Percentiles rank a stretch among this genome's conserved stretches.
These are phyloP conservation scores for Diaphora mendica DNA, from an alignment of 2,888 invertebrate genomes.

Conservation along the genomic window DNA sequence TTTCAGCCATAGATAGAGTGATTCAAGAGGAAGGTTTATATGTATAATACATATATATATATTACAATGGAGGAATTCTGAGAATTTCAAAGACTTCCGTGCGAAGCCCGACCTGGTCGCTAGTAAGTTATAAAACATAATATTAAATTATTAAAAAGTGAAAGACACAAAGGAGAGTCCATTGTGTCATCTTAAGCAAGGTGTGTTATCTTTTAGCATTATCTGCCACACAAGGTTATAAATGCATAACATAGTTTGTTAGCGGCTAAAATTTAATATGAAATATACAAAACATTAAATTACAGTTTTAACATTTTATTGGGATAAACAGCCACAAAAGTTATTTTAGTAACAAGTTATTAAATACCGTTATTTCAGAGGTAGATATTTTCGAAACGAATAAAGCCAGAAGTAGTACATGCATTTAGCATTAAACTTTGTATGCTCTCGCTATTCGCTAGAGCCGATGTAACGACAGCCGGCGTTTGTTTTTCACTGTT, in stretches of 20 bases:
- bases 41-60: too few species aligned
- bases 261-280: not conserved
- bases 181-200: not conserved
- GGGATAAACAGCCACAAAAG: not conserved
- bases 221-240: too few species aligned
- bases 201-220: not conserved
- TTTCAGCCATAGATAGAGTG: too few species aligned
- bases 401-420: not conserved
- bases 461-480: not conserved
- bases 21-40: too few species aligned
- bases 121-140: too few species aligned
- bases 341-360: not conserved
- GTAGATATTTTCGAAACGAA: not conserved
- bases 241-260: not conserved
- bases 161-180: too few species aligned
- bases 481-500: conserved; percentile 12
- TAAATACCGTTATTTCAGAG: not conserved
- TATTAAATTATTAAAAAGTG: too few species aligned
- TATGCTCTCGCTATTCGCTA: not conserved
- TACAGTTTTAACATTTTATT: not conserved
- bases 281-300: not conserved
- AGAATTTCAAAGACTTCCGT: too few species aligned
- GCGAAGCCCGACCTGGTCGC: too few species aligned
- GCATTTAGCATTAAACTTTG: not conserved
- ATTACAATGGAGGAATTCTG: too few species aligned